Conservation (phyloP, 2,113 vertebrate species). For the Damaliscus lunatus region DNA sequence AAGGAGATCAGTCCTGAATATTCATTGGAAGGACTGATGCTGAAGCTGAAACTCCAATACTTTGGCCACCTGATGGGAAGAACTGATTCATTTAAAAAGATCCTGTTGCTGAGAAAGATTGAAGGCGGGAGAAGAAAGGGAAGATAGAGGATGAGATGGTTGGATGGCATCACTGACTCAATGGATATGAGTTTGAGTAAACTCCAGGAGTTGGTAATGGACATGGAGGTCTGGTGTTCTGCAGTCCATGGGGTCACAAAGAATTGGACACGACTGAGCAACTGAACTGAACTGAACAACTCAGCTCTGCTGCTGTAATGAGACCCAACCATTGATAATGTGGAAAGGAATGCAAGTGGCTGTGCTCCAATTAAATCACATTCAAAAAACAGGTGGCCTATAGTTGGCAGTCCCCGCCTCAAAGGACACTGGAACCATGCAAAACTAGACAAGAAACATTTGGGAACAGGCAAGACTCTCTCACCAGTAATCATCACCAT, state of each 20-base stretch:
- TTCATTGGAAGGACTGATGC: neutral
- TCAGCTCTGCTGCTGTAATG: neutral
- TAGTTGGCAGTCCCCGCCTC: neutral
- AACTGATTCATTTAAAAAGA: neutral
- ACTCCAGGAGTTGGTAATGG: neutral
- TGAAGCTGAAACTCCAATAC: neutral
- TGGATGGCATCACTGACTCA: neutral
- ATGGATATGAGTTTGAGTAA: neutral
- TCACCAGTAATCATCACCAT: neutral
- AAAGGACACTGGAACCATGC: neutral
- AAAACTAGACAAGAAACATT: constrained; percentile 4
- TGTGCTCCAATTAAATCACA: neutral
- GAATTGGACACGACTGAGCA: accelerated
- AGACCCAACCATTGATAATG: neutral
- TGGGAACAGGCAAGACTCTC: neutral
- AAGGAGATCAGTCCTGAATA: neutral
- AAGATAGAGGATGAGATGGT: neutral
- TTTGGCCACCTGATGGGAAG: neutral
- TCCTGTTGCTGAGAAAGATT: neutral
- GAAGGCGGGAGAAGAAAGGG: neutral
- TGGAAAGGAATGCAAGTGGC: neutral
- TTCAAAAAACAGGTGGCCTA: neutral
- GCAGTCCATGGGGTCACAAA: neutral
- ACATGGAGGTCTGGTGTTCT: neutral
- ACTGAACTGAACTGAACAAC: neutral